Base-by-base conservation (phyloP, 2,113 vertebrate genomes). In the Sylvia atricapilla region DNA sequence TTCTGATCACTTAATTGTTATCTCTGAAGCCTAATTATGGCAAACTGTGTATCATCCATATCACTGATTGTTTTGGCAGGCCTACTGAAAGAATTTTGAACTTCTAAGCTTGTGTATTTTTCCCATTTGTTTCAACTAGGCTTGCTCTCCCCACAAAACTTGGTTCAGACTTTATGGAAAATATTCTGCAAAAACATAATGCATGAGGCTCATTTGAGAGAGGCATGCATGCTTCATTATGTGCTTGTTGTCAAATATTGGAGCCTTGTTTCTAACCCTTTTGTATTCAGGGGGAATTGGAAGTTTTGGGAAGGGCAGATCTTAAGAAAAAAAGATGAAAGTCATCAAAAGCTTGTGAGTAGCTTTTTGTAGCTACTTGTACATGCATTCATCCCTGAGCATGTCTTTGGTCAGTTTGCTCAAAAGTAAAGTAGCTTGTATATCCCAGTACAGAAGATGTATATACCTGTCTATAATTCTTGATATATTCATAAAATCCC, bases 1-100 rank as follows among this genome's bases (percentile, higher is more conserved):
- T 96, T 96, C 95, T 93, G 88, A 93, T 97, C 55, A 78, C 68
- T 93, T 95, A 94, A 92, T 95, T 92, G 79, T 96, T 96, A 94
- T 93, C 86, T 93, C 92, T 86, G 73, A 86, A 94, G 72, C 68
- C 72, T 93, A 89, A 90, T 93, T 95, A 90, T 56, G 83, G 85
- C 85, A 93, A 94, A 81, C 84, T 82, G 19, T 81, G 83, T 70
- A 95, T 92, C 68, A 89, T 84, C 43, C 10, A 2, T 95, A 94
- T 90, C 68, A 81, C 60, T 68, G 89, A 59, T 55, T 81, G 83
- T 75, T 96, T 93, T 92, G 80, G 76, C 91, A 84, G 64, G 64
- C 64, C 55, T 81, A 13, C 75, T 62, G 64, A 76, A 95, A 70
- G 55, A 58, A 77, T 81, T 90, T 58, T 14, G 76, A 92, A 90